phyloP scores from a whole-genome alignment of 2,113 vertebrate species.

The Redunca redunca region DNA sequence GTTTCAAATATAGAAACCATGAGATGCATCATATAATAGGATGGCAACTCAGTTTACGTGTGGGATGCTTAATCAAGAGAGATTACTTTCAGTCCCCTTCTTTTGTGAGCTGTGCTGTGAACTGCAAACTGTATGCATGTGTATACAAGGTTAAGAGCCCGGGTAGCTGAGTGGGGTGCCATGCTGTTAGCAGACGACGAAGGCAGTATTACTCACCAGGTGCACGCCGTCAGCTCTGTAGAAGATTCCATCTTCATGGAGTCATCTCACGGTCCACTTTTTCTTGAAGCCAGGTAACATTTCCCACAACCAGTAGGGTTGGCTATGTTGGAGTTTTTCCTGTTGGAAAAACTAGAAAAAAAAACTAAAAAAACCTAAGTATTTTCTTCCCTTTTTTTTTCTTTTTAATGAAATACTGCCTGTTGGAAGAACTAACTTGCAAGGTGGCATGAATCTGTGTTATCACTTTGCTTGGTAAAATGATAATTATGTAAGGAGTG shows the following conservation, averaged over 20 bases:
- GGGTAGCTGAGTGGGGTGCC: slow-evolving; percentile 85
- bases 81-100: slow-evolving; percentile 68
- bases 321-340: slow-evolving; percentile 61
- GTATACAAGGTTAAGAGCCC: slow-evolving; percentile 85
- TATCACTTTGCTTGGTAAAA: slow-evolving; percentile 65
- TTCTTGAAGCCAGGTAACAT: slow-evolving; percentile 89
- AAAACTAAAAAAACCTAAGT: not conserved
- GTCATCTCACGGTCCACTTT: slow-evolving; percentile 84
- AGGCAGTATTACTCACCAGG: slow-evolving; percentile 88
- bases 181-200: slow-evolving; percentile 86
- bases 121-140: slow-evolving; percentile 82
- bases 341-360: slow-evolving; percentile 32
- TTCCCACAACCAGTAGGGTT: slow-evolving; percentile 58
- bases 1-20: slow-evolving; percentile 53
- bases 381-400: slow-evolving; percentile 20
- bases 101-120: slow-evolving; percentile 77
- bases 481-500: slow-evolving; percentile 39
- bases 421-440: slow-evolving; percentile 77
- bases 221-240: slow-evolving; percentile 84
- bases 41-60: not conserved
- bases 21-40: slow-evolving; percentile 26
- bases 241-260: slow-evolving; percentile 93
- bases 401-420: slow-evolving; percentile 38
- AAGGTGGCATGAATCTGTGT: slow-evolving; percentile 57
- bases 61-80: slow-evolving; percentile 68